phyloP scores from a whole-genome alignment of 2,888 invertebrate genomes.

The Drosophila limbata region DNA sequence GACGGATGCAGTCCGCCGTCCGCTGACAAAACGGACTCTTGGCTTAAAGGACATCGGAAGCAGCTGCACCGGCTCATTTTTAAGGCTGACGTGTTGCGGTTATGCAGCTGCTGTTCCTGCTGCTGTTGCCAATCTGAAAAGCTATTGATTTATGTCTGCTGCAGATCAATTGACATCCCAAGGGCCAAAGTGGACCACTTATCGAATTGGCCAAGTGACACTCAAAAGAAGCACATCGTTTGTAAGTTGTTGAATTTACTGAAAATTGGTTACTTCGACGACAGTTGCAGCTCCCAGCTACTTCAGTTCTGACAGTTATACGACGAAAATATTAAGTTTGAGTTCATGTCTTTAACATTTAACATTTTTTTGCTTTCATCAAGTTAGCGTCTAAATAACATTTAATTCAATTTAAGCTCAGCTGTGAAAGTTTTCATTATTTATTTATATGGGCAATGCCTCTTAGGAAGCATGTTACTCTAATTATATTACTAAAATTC shows the following conservation, averaged over 20 bases:
- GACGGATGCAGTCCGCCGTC: conserved; percentile 31
- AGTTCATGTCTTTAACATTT: not conserved
- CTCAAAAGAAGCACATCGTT: conserved; percentile 23
- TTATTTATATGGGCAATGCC: not conserved
- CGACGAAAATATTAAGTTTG: conserved; percentile 1
- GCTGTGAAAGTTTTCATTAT: not conserved
- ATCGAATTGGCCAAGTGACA: conserved; percentile 18
- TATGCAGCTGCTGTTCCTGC: conserved; percentile 34
- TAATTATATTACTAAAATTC: not conserved
- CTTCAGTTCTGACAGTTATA: not conserved
- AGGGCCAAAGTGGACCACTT: conserved; percentile 30
- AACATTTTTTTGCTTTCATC: not conserved
- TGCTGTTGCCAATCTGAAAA: conserved; percentile 30
- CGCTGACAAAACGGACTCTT: conserved; percentile 53
- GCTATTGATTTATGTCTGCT: conserved; percentile 71
- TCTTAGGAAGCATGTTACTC: not conserved
- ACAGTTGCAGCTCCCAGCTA: conserved; percentile 10
- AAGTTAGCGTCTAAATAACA: not conserved
- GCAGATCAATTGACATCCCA: conserved; percentile 57
- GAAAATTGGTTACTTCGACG: conserved; percentile 26
- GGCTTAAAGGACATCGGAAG: conserved; percentile 62
- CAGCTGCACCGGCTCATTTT: conserved; percentile 68
- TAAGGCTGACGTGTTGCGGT: conserved; percentile 68
- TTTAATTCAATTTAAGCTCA: not conserved
- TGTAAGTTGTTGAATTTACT: conserved; percentile 16